These are phyloP conservation scores for Arvicanthis niloticus DNA, from an alignment of 2,113 vertebrate species.

Conservation along the genomic window DNA sequence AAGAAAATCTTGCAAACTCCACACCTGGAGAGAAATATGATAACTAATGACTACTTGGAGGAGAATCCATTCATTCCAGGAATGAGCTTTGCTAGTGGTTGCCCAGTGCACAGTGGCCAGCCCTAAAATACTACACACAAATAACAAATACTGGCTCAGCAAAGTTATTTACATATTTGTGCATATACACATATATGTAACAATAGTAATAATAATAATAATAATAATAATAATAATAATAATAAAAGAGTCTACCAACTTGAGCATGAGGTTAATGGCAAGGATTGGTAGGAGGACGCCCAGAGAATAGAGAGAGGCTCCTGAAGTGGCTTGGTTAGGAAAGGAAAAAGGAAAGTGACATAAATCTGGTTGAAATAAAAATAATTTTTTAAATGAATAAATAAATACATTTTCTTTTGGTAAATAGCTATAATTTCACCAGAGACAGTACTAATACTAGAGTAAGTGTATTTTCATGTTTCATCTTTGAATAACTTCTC, in stretches of 20 bases:
- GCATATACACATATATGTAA: not conserved
- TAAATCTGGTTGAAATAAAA: not conserved
- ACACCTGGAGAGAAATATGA: not conserved
- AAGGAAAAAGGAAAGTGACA: not conserved
- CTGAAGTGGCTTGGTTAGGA: not conserved
- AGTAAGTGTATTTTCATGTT: not conserved
- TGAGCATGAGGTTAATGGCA: not conserved
- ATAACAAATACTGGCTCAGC: not conserved
- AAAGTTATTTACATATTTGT: not conserved
- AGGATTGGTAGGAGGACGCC: accelerated
- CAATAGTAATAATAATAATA: not conserved
- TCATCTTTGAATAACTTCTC: not conserved
- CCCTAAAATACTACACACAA: not conserved
- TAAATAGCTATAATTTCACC: not conserved
- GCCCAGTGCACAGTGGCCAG: not conserved
- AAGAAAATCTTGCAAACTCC: not conserved
- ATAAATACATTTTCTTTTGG: not conserved
- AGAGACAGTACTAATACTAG: not conserved
- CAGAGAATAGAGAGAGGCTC: not conserved
- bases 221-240: not conserved
- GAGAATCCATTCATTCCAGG: not conserved
- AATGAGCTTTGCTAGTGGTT: not conserved
- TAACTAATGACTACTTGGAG: not conserved
- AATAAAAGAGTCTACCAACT: not conserved
- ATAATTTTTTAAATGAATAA: not conserved